These are phyloP conservation scores for Pseudomyrmex dendroicus DNA, from an alignment of 1,140 invertebrate genomes.

Conservation along the genomic window DNA sequence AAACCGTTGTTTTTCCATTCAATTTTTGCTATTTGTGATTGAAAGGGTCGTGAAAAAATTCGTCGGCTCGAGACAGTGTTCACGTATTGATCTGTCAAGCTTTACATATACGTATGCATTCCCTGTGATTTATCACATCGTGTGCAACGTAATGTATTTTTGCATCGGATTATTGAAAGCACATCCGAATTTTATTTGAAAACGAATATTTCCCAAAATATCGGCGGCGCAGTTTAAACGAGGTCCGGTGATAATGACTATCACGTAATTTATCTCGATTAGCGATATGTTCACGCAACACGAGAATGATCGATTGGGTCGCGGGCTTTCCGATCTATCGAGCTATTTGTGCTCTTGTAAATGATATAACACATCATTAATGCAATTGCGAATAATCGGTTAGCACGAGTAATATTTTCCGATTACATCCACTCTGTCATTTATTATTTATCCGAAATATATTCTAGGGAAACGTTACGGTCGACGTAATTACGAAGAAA, in stretches of 20 bases:
- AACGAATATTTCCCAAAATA: constrained; percentile 58
- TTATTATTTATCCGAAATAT: constrained; percentile 22
- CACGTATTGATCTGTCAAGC: constrained; percentile 8
- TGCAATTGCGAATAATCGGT: constrained; percentile 75
- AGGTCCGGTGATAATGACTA: constrained; percentile 61
- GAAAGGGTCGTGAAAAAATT: neutral
- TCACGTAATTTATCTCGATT: constrained; percentile 70
- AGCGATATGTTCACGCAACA: constrained; percentile 64
- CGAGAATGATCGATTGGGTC: constrained; percentile 72
- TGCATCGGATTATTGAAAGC: constrained; percentile 31
- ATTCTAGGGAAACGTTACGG: constrained; percentile 23
- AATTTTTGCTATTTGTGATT: neutral
- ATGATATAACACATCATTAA: constrained; percentile 71
- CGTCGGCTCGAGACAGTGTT: neutral
- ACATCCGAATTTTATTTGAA: constrained; percentile 24
- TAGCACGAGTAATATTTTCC: constrained; percentile 61
- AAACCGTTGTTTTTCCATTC: neutral
- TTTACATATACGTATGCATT: constrained; percentile 2
- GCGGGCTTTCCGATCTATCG: constrained; percentile 70
- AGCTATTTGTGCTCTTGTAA: constrained; percentile 47
- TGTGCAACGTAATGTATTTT: constrained; percentile 28
- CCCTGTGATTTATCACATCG: constrained; percentile 32
- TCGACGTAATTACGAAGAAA: constrained; percentile 48
- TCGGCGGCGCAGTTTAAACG: constrained; percentile 63
- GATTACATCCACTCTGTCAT: constrained; percentile 43